phyloP scores from a whole-genome alignment of 2,888 invertebrate genomes.

The Mythimna lalbum region DNA sequence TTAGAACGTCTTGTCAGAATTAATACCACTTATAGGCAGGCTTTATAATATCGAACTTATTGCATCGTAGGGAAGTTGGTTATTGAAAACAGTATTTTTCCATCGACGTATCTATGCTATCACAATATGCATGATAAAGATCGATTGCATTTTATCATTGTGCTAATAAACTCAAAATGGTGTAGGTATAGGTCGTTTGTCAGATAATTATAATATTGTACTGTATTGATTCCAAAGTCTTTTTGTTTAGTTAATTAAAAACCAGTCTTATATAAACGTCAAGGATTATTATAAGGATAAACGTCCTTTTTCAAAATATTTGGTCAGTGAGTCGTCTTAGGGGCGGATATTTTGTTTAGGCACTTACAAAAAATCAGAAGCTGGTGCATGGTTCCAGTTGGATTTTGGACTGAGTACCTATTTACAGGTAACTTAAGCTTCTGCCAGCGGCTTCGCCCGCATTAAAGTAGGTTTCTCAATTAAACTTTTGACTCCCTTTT shows the following conservation, averaged over 20 bases:
- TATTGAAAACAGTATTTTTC: slow-evolving; percentile 3
- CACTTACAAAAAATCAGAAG: no score
- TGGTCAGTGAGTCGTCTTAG: no score
- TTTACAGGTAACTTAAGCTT: neutral
- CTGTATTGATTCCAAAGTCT: neutral
- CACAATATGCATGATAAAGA: slow-evolving; percentile 20
- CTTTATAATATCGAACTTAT: neutral
- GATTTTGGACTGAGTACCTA: neutral
- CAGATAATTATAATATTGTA: neutral
- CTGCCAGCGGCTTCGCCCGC: no score
- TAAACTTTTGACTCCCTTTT: no score
- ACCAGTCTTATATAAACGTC: neutral
- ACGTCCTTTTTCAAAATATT: neutral
- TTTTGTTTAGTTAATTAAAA: neutral
- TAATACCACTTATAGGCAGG: neutral
- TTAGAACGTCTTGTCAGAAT: no score
- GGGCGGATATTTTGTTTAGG: no score
- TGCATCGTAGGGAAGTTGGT: neutral
- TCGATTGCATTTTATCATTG: slow-evolving; percentile 34
- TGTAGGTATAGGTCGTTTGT: neutral
- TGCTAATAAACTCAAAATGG: slow-evolving; percentile 26
- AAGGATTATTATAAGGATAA: no score
- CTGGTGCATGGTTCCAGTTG: no score
- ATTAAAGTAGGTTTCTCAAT: no score
- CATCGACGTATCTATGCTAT: slow-evolving; percentile 6